These are phyloP conservation scores for Chiloscyllium plagiosum DNA, from an alignment of 2,113 vertebrate species.

Conservation along the genomic window DNA sequence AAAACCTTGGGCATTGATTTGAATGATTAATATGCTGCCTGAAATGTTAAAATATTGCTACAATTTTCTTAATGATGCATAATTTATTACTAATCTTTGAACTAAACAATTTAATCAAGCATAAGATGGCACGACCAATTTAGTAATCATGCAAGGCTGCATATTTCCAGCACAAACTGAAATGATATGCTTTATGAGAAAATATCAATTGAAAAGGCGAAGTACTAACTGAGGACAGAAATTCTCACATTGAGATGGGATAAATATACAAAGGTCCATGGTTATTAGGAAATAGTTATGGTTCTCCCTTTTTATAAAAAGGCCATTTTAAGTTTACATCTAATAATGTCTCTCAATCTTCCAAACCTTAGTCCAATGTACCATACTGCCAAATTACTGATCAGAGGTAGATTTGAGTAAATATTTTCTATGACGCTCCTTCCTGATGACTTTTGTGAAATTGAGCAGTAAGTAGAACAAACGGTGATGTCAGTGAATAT, in stretches of 20 bases:
- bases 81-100: background rate
- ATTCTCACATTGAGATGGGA: background rate
- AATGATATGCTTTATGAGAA: background rate
- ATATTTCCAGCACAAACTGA: background rate
- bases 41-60: background rate
- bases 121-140: background rate
- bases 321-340: background rate
- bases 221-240: background rate
- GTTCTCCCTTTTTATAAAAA: background rate
- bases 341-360: background rate
- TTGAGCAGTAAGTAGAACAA: background rate
- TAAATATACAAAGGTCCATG: background rate
- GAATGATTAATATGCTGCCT: background rate
- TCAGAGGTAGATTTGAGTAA: background rate
- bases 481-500: background rate
- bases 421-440: background rate
- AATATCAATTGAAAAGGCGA: background rate
- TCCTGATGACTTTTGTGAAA: background rate
- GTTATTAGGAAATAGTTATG: background rate
- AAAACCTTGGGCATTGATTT: background rate
- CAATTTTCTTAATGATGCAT: background rate
- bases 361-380: background rate
- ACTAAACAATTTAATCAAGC: background rate
- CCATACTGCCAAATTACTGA: background rate
- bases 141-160: background rate